Conservation (phyloP, 2,797 vertebrate genomes). For the Lophius americanus region DNA sequence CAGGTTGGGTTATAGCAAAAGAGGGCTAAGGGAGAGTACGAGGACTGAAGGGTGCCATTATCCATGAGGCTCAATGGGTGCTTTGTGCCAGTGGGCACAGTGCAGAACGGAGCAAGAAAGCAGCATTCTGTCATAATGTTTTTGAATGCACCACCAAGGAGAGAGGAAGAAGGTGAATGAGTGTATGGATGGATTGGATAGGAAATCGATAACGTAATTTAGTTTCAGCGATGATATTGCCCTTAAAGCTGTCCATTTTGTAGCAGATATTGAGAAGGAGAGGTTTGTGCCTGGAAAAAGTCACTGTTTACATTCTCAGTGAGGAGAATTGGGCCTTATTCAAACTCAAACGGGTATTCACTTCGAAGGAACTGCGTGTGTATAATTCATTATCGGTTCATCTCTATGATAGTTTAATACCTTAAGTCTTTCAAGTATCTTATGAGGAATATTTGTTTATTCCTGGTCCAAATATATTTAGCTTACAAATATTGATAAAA, state of each 20-base stretch:
- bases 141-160: conserved; percentile 31
- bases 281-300: too few species aligned
- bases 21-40: conserved; percentile 30
- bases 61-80: conserved; percentile 75
- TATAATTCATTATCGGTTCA: too few species aligned
- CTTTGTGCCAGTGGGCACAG: conserved; percentile 72
- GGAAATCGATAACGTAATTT: background rate
- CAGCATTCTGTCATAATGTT: conserved; percentile 74
- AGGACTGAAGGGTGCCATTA: conserved; percentile 80
- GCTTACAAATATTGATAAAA: too few species aligned
- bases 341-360: too few species aligned
- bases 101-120: conserved; percentile 42
- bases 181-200: background rate
- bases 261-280: background rate
- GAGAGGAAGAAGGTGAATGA: background rate
- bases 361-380: too few species aligned
- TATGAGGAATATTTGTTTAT: too few species aligned
- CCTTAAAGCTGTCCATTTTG: background rate
- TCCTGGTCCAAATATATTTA: too few species aligned
- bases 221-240: background rate
- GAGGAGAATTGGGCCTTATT: too few species aligned
- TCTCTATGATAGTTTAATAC: too few species aligned
- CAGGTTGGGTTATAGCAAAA: conserved; percentile 44
- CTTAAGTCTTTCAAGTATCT: too few species aligned
- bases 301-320: too few species aligned